Conservation (phyloP, 1,140 invertebrate genomes). For the Drosophila pseudoananassae region DNA sequence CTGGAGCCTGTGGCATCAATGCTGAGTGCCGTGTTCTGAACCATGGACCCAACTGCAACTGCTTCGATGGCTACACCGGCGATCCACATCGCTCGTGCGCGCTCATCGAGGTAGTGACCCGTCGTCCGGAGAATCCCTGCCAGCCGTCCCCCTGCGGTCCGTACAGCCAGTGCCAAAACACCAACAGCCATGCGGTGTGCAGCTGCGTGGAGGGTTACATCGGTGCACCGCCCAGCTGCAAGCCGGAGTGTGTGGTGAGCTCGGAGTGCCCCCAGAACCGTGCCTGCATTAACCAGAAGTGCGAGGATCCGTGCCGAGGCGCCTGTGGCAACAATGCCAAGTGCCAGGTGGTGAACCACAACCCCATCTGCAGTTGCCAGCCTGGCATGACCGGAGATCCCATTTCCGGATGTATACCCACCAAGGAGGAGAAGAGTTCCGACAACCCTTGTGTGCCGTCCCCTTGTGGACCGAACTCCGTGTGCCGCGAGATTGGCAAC, state of each 20-base stretch:
- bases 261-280: constrained; percentile 93
- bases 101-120: constrained; percentile 67
- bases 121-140: constrained; percentile 86
- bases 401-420: constrained; percentile 87
- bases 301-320: constrained; percentile 92
- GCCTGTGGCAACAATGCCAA: constrained; percentile 92
- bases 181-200: constrained; percentile 92
- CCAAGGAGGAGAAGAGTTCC: constrained; percentile 67
- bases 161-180: constrained; percentile 87
- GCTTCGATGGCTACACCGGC: constrained; percentile 90
- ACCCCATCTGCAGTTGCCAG: constrained; percentile 91
- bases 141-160: constrained; percentile 92
- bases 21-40: constrained; percentile 88
- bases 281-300: constrained; percentile 92
- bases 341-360: constrained; percentile 93
- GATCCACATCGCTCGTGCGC: constrained; percentile 86
- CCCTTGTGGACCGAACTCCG: constrained; percentile 92
- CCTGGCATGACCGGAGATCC: constrained; percentile 91
- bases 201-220: constrained; percentile 90
- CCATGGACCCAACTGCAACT: constrained; percentile 91
- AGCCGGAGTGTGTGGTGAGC: constrained; percentile 93
- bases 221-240: constrained; percentile 91
- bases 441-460: constrained; percentile 89
- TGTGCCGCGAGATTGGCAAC: constrained; percentile 88
- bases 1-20: constrained; percentile 88